Percentiles rank a stretch among this genome's conserved stretches.
These are phyloP conservation scores for Ptilodon capucinus DNA, from an alignment of 2,888 invertebrate genomes.

Conservation along the genomic window DNA sequence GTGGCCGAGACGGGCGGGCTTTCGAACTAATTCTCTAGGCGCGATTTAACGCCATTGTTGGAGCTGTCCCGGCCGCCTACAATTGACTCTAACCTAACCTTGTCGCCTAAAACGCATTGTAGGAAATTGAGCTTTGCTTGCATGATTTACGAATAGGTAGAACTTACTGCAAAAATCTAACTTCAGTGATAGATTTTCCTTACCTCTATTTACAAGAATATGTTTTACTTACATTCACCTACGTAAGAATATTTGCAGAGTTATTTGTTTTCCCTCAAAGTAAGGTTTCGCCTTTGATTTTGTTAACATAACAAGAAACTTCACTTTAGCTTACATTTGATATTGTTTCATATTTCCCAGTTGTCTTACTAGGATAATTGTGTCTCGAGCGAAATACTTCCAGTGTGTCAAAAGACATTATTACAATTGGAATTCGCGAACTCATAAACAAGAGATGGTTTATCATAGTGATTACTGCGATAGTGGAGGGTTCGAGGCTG, in stretches of 20 bases:
- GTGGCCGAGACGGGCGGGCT: constrained; percentile 48
- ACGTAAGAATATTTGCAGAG: background rate
- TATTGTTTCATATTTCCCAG: background rate
- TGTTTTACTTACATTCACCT: background rate
- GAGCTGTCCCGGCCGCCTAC: constrained; percentile 33
- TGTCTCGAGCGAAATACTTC: background rate
- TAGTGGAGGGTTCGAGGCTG: constrained; percentile 29
- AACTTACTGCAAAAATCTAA: too few relatives aligned
- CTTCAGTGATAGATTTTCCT: too few relatives aligned
- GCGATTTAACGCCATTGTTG: constrained; percentile 58
- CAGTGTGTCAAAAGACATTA: constrained; percentile 11
- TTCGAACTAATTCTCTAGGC: constrained; percentile 53
- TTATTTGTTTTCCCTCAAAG: background rate
- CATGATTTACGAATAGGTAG: too few relatives aligned
- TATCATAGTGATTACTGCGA: constrained; percentile 33
- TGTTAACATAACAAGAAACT: background rate
- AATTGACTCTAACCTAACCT: constrained; percentile 47
- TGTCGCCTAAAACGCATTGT: constrained; percentile 17
- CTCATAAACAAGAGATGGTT: constrained; percentile 31
- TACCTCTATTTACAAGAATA: background rate
- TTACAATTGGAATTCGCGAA: constrained; percentile 15
- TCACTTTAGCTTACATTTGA: background rate
- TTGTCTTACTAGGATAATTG: background rate
- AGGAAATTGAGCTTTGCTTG: constrained; percentile 1
- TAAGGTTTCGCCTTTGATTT: background rate